Evolutionary conservation across 2,888 invertebrate genomes (phyloP).

Genomic region (Melinopterus prodromus): DNA sequence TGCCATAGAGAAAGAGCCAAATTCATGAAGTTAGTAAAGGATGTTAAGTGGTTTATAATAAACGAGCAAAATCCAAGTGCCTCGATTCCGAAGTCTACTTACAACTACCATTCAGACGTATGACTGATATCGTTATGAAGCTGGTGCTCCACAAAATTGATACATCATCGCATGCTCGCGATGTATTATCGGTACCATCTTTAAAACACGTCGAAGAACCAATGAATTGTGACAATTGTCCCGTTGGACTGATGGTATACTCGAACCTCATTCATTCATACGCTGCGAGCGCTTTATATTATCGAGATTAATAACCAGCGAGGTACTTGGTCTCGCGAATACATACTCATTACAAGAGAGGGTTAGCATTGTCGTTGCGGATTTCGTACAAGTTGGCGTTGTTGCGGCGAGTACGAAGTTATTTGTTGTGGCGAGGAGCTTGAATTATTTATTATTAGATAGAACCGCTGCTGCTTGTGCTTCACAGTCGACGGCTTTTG

Average conservation of each 20-base stretch:
- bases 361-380: not conserved
- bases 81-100: no score
- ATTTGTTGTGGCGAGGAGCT: slow-evolving; percentile 9
- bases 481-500: slow-evolving; percentile 41
- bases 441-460: slow-evolving; percentile 9
- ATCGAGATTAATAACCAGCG: not conserved
- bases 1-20: no score
- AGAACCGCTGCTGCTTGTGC: slow-evolving; percentile 12
- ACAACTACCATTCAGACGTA: no score
- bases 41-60: no score
- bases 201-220: not conserved
- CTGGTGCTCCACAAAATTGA: not conserved
- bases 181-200: no score
- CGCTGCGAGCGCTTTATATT: not conserved
- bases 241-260: not conserved
- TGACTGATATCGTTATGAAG: no score
- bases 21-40: no score
- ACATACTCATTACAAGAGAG: not conserved
- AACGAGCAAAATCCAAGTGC: no score
- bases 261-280: not conserved
- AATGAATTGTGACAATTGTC: not conserved
- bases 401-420: not conserved
- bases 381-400: slow-evolving; percentile 5
- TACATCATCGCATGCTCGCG: not conserved
- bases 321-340: not conserved